Percentiles rank a stretch among this genome's conserved stretches.
phyloP scores from a whole-genome alignment of 2,113 vertebrate species.

The Oryzias javanicus region DNA sequence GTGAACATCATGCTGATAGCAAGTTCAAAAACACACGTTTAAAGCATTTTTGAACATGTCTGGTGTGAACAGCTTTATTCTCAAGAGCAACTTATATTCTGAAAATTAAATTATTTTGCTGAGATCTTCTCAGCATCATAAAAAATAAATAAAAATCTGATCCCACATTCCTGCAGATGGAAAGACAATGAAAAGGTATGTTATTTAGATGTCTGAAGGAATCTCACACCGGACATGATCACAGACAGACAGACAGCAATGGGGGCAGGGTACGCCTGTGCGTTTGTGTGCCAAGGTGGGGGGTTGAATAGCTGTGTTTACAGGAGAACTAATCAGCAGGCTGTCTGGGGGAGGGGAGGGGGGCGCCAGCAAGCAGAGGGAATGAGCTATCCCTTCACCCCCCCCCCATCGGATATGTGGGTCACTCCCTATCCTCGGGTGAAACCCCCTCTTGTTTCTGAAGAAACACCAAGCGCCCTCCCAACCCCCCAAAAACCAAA shows the following conservation, averaged over 20 bases:
- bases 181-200: conserved; percentile 3
- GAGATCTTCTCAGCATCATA: background rate
- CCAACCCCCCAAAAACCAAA: conserved; percentile 11
- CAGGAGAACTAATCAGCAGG: conserved; percentile 59
- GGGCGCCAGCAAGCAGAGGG: conserved; percentile 32
- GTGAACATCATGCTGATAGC: too few species aligned
- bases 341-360: conserved; percentile 23
- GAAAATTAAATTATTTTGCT: background rate
- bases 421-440: conserved; percentile 64
- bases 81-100: too few species aligned
- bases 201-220: conserved; percentile 39
- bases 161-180: conserved; percentile 22
- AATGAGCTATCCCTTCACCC: conserved; percentile 24
- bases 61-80: too few species aligned
- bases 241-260: conserved; percentile 12
- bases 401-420: conserved; percentile 56
- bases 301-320: conserved; percentile 47
- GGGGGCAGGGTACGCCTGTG: conserved; percentile 20
- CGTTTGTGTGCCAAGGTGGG: conserved; percentile 21
- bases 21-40: too few species aligned
- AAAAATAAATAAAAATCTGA: conserved; percentile 4
- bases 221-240: conserved; percentile 36
- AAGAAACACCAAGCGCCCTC: conserved; percentile 26
- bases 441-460: conserved; percentile 38
- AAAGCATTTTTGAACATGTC: too few species aligned